A percentile compares a stretch with the other conserved stretches of the same genome.
These are phyloP conservation scores for Pandemis cinnamomeana DNA, from an alignment of 2,888 invertebrate genomes.

Conservation along the genomic window DNA sequence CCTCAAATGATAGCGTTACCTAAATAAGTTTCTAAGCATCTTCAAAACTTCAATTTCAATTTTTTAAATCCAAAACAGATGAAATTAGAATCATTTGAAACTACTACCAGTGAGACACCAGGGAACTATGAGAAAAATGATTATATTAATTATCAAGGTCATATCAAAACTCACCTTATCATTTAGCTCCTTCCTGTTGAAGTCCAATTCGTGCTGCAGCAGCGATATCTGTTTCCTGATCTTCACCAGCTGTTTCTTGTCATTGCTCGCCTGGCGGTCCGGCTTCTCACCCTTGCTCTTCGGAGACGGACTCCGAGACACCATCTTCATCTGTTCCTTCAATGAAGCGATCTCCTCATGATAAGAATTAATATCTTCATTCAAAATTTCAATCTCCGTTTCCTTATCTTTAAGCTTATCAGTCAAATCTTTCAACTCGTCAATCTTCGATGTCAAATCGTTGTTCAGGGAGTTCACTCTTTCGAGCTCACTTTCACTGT, in stretches of 20 bases:
- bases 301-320: conserved; percentile 83
- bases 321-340: conserved; percentile 78
- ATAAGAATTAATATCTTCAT: conserved; percentile 79
- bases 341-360: conserved; percentile 79
- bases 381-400: conserved; percentile 82
- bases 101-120: too few relatives aligned
- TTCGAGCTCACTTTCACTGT: conserved; percentile 70
- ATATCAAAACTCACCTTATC: conserved; percentile 66
- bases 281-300: conserved; percentile 79
- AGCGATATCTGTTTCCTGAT: conserved; percentile 75
- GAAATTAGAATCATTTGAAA: too few relatives aligned
- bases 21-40: too few relatives aligned
- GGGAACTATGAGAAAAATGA: background rate
- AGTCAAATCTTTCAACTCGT: conserved; percentile 72
- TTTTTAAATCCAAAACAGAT: too few relatives aligned
- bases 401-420: conserved; percentile 80
- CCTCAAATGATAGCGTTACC: too few relatives aligned
- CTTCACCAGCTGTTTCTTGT: conserved; percentile 84
- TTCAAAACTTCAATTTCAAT: too few relatives aligned
- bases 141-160: background rate
- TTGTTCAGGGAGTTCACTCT: conserved; percentile 69
- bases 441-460: conserved; percentile 72
- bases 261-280: conserved; percentile 80
- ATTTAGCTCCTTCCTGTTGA: conserved; percentile 78
- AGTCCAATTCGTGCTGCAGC: conserved; percentile 77